A percentile compares a stretch with the other conserved stretches of the same genome.
These are phyloP conservation scores for Lethrus apterus DNA, from an alignment of 1,140 invertebrate genomes.

Conservation along the genomic window DNA sequence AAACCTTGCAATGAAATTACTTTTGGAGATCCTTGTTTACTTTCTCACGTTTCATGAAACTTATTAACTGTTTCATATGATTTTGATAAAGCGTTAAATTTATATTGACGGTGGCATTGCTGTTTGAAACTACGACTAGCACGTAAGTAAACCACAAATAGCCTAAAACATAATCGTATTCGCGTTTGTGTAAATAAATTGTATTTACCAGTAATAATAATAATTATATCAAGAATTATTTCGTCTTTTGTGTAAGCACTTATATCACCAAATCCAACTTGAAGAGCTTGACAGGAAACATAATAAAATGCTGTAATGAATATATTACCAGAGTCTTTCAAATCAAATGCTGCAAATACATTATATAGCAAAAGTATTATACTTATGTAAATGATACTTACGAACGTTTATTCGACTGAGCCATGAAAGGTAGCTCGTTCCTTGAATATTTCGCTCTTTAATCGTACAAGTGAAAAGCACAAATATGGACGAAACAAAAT, in stretches of 20 bases:
- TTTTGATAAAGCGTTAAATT: constrained; percentile 41
- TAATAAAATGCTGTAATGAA: constrained; percentile 10
- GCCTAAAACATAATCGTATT: constrained; percentile 25
- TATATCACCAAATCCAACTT: constrained; percentile 10
- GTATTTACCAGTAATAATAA: constrained; percentile 13
- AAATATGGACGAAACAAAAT: too few relatives aligned
- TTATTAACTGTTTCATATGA: constrained; percentile 38
- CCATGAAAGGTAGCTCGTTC: too few relatives aligned
- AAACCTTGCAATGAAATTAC: constrained; percentile 24
- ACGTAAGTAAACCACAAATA: constrained; percentile 42
- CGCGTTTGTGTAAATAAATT: constrained; percentile 8
- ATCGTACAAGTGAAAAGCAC: too few relatives aligned
- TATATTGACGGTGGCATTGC: constrained; percentile 40
- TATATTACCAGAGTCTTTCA: too few relatives aligned
- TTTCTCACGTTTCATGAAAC: constrained; percentile 40
- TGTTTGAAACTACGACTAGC: constrained; percentile 43
- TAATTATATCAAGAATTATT: constrained; percentile 10
- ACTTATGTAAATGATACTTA: too few relatives aligned
- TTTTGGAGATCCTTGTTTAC: constrained; percentile 33
- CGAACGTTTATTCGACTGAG: too few relatives aligned
- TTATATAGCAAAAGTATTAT: background rate
- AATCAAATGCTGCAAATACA: background rate
- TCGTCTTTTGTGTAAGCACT: background rate
- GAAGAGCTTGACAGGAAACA: constrained; percentile 1
- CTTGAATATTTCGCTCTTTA: too few relatives aligned